A percentile compares a stretch with the other conserved stretches of the same genome.
Conservation (phyloP, 2,113 vertebrate genomes). For the Otocyon megalotis region DNA sequence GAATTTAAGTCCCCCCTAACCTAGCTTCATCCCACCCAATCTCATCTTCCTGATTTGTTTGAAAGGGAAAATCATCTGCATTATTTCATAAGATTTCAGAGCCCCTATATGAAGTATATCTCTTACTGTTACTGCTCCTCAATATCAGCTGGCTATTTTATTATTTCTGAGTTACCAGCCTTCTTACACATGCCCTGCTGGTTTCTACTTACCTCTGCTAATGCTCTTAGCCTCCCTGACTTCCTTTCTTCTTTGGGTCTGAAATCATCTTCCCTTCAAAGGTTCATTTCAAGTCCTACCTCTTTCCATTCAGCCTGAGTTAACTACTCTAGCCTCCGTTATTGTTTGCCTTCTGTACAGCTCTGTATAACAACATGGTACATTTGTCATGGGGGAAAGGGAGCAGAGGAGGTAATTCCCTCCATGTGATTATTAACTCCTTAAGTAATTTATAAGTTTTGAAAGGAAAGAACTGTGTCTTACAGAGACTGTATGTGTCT, state of each 20-base stretch:
- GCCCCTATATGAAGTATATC: neutral
- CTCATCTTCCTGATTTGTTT: neutral
- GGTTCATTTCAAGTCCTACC: neutral
- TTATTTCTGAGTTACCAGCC: neutral
- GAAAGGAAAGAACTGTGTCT: neutral
- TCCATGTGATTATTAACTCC: conserved; percentile 1
- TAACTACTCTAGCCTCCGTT: neutral
- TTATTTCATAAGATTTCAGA: neutral
- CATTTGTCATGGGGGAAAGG: neutral
- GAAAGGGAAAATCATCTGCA: neutral
- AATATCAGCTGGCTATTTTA: neutral
- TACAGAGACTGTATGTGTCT: neutral
- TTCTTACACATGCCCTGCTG: neutral
- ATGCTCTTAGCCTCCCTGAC: neutral
- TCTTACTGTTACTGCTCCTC: neutral
- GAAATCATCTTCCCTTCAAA: neutral
- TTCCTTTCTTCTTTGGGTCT: neutral
- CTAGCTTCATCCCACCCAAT: neutral
- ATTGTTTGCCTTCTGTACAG: neutral
- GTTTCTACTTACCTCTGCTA: neutral
- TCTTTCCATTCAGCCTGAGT: neutral
- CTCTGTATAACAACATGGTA: neutral
- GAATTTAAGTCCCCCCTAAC: conserved; percentile 11
- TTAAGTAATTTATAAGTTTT: neutral
- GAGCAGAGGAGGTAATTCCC: neutral